Percentiles rank a stretch among this genome's conserved stretches.
Evolutionary conservation across 2,888 invertebrate genomes (phyloP).

Genomic region (Thecocarcelia acutangulata): DNA sequence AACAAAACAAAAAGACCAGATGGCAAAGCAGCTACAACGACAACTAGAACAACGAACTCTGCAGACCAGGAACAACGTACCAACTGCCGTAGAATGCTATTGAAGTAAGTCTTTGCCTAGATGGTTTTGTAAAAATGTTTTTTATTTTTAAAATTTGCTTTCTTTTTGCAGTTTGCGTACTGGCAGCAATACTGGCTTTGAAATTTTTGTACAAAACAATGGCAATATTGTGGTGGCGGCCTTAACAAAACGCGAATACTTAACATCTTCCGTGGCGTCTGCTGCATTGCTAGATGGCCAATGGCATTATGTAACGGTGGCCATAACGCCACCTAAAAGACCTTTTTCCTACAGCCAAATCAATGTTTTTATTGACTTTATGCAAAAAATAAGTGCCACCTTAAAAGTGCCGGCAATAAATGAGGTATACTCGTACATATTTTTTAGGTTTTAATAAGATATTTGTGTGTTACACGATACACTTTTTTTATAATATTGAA

Average conservation of each 20-base stretch:
- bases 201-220: slow-evolving; percentile 83
- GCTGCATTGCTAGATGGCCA: slow-evolving; percentile 80
- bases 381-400: slow-evolving; percentile 82
- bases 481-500: no score
- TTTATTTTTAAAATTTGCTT: neutral
- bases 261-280: slow-evolving; percentile 82
- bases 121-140: neutral
- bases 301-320: slow-evolving; percentile 84
- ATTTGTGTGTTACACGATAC: no score
- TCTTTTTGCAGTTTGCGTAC: slow-evolving; percentile 82
- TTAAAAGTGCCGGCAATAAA: slow-evolving; percentile 83
- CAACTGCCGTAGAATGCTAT: slow-evolving; percentile 82
- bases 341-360: slow-evolving; percentile 85
- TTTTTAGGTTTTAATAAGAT: no score
- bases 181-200: slow-evolving; percentile 83
- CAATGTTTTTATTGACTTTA: slow-evolving; percentile 84
- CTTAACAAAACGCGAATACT: slow-evolving; percentile 83
- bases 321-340: slow-evolving; percentile 81
- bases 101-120: slow-evolving; percentile 70
- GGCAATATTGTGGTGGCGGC: slow-evolving; percentile 84
- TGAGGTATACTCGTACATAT: slow-evolving; percentile 80
- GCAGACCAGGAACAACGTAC: slow-evolving; percentile 69
- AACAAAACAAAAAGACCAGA: slow-evolving; percentile 65
- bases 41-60: neutral
- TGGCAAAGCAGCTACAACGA: slow-evolving; percentile 35